These are phyloP conservation scores for Acanthornis magna DNA, from an alignment of 2,797 vertebrate genomes.

Conservation along the genomic window DNA sequence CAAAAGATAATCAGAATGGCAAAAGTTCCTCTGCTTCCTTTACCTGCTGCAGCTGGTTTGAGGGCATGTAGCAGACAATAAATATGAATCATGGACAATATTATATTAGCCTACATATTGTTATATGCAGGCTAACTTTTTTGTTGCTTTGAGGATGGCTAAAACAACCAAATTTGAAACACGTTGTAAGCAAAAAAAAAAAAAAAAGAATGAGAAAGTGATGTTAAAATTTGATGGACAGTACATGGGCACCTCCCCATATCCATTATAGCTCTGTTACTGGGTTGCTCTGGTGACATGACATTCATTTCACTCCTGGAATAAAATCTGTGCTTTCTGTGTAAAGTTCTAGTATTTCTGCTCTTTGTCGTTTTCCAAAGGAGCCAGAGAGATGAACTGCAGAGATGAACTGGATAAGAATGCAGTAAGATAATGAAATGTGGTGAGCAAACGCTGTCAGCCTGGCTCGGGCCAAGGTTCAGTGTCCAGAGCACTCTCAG, in stretches of 20 bases:
- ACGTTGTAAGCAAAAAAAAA: not conserved
- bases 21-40: not conserved
- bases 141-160: not conserved
- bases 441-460: not conserved
- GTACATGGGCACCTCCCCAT: not conserved
- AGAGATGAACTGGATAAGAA: not conserved
- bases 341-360: not conserved
- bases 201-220: not conserved
- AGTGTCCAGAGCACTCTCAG: not conserved
- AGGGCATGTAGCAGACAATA: not conserved
- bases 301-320: not conserved
- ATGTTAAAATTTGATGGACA: not conserved
- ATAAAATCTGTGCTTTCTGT: not conserved
- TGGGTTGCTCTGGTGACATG: not conserved
- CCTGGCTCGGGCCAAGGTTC: not conserved
- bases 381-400: not conserved
- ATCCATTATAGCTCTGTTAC: not conserved
- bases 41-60: not conserved
- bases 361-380: not conserved
- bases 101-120: not conserved
- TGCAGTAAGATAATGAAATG: not conserved
- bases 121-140: not conserved
- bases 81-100: not conserved
- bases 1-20: not conserved
- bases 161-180: not conserved